A percentile compares a stretch with the other conserved stretches of the same genome.
Conservation (phyloP, 92 coral and sea anemone species). For the Bergia sp. region DNA sequence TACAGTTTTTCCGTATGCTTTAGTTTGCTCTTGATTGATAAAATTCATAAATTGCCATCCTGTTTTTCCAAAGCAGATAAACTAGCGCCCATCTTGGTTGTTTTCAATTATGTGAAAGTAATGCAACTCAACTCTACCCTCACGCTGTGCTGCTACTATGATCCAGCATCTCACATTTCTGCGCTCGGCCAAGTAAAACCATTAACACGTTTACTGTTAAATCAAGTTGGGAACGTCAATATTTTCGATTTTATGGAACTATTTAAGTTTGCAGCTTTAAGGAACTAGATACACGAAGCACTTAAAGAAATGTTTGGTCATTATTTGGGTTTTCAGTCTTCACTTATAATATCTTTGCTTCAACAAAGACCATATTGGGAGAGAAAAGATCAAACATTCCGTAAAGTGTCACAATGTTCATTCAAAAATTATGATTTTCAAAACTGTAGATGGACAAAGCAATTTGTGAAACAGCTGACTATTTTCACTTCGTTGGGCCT, state of each 20-base stretch:
- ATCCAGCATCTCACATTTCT: not conserved
- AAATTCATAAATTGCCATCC: not conserved
- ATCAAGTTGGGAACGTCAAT: not conserved
- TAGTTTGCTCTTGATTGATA: not conserved
- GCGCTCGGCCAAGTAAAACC: not conserved
- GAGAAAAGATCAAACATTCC: not conserved
- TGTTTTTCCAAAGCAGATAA: not conserved
- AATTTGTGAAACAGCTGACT: too few relatives aligned
- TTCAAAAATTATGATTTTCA: not conserved
- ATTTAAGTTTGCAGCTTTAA: not conserved
- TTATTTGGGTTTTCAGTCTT: not conserved
- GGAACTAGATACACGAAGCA: not conserved
- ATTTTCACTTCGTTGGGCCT: not conserved
- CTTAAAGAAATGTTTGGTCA: not conserved
- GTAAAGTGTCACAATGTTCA: too few relatives aligned
- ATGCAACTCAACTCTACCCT: not conserved
- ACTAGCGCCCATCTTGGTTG: not conserved
- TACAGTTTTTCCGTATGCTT: not conserved
- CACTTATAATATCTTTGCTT: not conserved
- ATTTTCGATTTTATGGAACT: not conserved
- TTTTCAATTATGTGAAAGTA: not conserved
- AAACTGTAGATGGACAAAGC: not conserved
- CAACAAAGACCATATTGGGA: not conserved
- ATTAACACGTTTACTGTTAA: not conserved
- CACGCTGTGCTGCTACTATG: slow-evolving; percentile 6